Evolutionary conservation across 2,797 vertebrate species (phyloP).

Genomic region (Lacerta viridis): DNA sequence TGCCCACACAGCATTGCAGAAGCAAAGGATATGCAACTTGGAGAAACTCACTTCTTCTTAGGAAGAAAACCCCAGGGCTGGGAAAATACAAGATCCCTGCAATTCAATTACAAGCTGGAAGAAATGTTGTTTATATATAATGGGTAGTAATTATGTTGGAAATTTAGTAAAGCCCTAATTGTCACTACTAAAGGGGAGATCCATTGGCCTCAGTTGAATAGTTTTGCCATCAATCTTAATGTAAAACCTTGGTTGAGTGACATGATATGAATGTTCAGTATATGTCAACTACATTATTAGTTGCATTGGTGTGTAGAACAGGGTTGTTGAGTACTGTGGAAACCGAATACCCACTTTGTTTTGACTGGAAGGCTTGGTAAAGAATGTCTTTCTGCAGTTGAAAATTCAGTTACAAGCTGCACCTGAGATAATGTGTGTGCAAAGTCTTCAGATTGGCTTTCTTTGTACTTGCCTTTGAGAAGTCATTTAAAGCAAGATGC

Average conservation of each 20-base stretch:
- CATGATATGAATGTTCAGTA: neutral
- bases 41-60: neutral
- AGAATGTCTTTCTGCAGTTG: neutral
- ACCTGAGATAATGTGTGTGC: constrained; percentile 27
- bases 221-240: neutral
- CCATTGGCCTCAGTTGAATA: too few relatives aligned
- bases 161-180: too few relatives aligned
- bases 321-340: neutral
- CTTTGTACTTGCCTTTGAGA: constrained; percentile 29
- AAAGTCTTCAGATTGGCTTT: constrained; percentile 10
- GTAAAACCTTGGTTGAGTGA: neutral
- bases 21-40: neutral
- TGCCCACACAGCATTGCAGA: neutral
- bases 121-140: neutral
- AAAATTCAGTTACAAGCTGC: constrained; percentile 24
- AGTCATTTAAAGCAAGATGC: constrained; percentile 14
- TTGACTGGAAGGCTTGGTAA: neutral
- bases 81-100: too few relatives aligned
- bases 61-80: neutral
- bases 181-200: too few relatives aligned
- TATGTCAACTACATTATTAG: neutral
- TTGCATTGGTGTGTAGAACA: neutral
- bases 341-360: neutral
- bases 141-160: neutral
- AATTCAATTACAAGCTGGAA: neutral